Conservation (phyloP, 1,140 invertebrate species). For the Samia ricini region DNA sequence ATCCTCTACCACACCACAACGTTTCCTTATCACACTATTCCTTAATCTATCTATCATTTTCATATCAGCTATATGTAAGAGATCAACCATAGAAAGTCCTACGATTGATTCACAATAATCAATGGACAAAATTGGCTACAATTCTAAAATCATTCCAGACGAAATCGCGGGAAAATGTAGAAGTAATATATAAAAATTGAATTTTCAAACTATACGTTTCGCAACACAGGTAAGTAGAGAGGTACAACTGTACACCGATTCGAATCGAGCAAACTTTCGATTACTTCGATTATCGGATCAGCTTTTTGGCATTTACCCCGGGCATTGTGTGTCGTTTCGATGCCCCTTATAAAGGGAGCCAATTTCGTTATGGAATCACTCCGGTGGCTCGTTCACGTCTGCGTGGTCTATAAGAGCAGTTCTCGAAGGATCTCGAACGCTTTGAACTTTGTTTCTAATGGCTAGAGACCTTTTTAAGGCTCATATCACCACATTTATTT, state of each 20-base stretch:
- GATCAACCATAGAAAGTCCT: too few species aligned
- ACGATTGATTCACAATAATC: too few species aligned
- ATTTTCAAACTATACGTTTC: too few species aligned
- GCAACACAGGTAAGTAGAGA: too few species aligned
- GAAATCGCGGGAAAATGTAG: too few species aligned
- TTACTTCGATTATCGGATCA: constrained; percentile 2
- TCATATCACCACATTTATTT: not conserved
- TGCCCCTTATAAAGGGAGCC: not conserved
- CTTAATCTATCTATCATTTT: too few species aligned
- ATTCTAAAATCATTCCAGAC: too few species aligned
- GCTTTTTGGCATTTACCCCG: constrained; percentile 1
- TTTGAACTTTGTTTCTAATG: not conserved
- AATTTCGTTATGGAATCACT: constrained; percentile 5
- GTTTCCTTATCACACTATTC: too few species aligned
- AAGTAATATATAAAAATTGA: too few species aligned
- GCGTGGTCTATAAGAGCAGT: not conserved
- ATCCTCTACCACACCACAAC: too few species aligned
- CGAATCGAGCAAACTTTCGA: not conserved
- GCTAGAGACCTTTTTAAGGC: not conserved
- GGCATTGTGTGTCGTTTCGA: constrained; percentile 4
- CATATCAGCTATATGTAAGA: too few species aligned
- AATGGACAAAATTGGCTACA: too few species aligned
- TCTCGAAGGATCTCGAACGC: not conserved
- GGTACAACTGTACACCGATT: not conserved
- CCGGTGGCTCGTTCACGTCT: not conserved